Evolutionary conservation across 2,113 vertebrate species (phyloP).

Genomic region (pig (Sus scrofa)): DNA sequence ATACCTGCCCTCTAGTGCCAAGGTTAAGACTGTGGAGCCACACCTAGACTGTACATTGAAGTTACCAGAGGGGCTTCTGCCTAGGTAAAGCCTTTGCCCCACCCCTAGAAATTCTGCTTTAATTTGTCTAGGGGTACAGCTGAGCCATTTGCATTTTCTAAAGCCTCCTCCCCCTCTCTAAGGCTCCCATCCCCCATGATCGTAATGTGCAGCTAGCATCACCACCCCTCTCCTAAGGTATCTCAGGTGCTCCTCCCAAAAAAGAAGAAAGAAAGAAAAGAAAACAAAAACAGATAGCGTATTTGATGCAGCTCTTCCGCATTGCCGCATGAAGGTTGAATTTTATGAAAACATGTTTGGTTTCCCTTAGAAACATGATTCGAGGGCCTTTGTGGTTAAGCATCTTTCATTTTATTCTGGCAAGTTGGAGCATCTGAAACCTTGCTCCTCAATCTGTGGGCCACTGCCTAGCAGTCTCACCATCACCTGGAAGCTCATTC

Average conservation of each 20-base stretch:
- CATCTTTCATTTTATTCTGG: background rate
- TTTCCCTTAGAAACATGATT: background rate
- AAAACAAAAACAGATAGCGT: background rate
- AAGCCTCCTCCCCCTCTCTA: background rate
- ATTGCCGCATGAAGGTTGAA: background rate
- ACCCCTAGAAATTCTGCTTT: background rate
- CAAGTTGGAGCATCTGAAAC: background rate
- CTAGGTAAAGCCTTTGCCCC: accelerated
- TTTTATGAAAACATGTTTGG: background rate
- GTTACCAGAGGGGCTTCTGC: background rate
- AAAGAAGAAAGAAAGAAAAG: background rate
- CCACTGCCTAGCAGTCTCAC: accelerated
- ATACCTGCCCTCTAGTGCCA: accelerated
- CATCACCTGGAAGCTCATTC: background rate
- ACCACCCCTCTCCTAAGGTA: background rate
- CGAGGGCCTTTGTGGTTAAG: background rate
- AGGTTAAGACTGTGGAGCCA: too few species aligned
- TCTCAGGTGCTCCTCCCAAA: background rate
- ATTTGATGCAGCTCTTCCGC: background rate
- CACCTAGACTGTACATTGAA: background rate
- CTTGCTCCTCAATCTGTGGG: background rate
- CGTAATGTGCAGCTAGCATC: accelerated
- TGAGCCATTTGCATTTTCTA: background rate
- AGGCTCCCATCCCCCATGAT: background rate
- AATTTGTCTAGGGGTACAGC: accelerated